A percentile compares a stretch with the other conserved stretches of the same genome.
phyloP scores from a whole-genome alignment of 2,113 vertebrate species.

The Collichthys lucidus region DNA sequence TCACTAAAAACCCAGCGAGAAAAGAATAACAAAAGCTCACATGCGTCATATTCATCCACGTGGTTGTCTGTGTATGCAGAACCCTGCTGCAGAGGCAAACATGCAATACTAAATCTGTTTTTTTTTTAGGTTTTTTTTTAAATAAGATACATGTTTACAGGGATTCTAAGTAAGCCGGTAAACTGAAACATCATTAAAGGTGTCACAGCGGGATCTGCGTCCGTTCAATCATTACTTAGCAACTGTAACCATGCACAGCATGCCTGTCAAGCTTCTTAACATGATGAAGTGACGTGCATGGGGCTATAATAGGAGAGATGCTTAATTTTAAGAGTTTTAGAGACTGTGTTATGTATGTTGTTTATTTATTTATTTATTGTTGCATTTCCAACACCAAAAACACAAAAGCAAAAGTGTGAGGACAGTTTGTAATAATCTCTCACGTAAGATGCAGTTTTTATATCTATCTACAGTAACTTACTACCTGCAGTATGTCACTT shows the following conservation, averaged over 20 bases:
- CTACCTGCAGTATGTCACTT: no score
- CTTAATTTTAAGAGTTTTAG: background rate
- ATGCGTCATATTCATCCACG: no score
- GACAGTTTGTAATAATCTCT: no score
- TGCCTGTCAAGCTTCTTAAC: background rate
- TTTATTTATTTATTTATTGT: no score
- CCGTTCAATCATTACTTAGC: background rate
- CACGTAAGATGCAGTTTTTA: no score
- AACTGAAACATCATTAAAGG: background rate
- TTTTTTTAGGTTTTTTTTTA: background rate
- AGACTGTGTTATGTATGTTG: no score
- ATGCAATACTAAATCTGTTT: no score
- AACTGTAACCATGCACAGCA: background rate
- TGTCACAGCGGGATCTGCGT: background rate
- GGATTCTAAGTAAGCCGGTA: background rate
- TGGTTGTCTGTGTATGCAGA: background rate
- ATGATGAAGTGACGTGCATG: background rate
- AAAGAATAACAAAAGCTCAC: no score
- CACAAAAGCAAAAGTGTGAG: no score
- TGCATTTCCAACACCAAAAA: no score
- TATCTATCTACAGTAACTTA: no score
- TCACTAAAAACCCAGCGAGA: no score
- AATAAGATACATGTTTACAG: background rate
- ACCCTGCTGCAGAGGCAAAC: background rate
- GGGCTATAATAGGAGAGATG: background rate